Conservation (phyloP, 2,113 vertebrate species). For the Leptocoma aspasia region DNA sequence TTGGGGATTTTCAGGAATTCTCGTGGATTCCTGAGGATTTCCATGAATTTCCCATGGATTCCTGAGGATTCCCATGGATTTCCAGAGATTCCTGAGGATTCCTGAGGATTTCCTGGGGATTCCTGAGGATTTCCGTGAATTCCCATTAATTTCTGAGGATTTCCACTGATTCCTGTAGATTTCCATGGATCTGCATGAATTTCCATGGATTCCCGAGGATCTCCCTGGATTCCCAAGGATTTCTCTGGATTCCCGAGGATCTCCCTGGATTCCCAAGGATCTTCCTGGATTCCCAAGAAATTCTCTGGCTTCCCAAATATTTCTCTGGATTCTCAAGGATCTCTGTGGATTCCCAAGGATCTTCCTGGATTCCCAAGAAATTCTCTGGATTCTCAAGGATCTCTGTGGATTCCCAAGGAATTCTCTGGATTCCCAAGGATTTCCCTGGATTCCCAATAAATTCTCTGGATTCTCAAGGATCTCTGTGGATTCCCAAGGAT, state of each 20-base stretch:
- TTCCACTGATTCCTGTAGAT: accelerated
- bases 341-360: too few relatives aligned
- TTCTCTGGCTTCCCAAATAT: not conserved
- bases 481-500: too few relatives aligned
- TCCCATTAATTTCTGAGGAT: not conserved
- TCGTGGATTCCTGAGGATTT: too few relatives aligned
- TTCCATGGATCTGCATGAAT: not conserved
- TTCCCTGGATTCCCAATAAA: not conserved
- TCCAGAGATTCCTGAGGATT: not conserved
- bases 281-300: not conserved
- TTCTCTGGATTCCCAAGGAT: not conserved
- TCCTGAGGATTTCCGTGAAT: too few relatives aligned
- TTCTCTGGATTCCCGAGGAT: not conserved
- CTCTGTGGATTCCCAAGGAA: not conserved
- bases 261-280: accelerated
- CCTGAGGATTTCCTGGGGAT: not conserved
- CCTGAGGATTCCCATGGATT: not conserved
- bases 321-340: too few relatives aligned
- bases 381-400: not conserved
- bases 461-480: too few relatives aligned
- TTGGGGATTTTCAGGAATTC: too few relatives aligned
- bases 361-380: too few relatives aligned
- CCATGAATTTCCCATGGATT: not conserved
- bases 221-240: too few relatives aligned
- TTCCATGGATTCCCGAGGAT: accelerated